A percentile compares a stretch with the other conserved stretches of the same genome.
phyloP scores from a whole-genome alignment of 2,113 vertebrate genomes.

The Glaucidium brasilianum region DNA sequence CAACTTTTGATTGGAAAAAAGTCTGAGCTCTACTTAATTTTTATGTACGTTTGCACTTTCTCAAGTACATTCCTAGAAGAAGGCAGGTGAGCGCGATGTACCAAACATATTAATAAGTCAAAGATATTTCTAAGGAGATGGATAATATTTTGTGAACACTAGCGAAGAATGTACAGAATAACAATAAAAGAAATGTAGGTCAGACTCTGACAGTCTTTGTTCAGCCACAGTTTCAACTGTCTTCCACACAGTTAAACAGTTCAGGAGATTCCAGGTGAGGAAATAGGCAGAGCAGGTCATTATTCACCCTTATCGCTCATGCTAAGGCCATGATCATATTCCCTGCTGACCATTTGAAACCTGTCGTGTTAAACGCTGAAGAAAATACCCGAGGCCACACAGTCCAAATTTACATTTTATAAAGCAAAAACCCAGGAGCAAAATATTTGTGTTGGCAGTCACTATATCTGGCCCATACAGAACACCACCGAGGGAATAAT shows the following conservation, averaged over 20 bases:
- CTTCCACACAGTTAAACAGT: neutral
- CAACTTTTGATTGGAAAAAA: neutral
- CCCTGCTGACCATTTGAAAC: neutral
- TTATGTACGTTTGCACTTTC: neutral
- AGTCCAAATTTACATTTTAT: neutral
- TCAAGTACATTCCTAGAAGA: neutral
- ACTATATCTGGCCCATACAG: neutral
- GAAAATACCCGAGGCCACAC: neutral
- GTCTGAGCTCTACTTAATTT: neutral
- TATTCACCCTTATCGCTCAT: neutral
- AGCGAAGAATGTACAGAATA: neutral
- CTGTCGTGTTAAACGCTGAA: neutral
- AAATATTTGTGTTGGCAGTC: neutral
- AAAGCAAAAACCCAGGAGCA: neutral
- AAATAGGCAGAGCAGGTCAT: neutral
- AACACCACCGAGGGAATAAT: neutral
- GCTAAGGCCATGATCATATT: neutral
- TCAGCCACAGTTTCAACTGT: neutral
- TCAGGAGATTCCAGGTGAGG: neutral
- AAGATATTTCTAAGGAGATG: neutral
- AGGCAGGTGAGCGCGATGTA: neutral
- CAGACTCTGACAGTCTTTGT: neutral
- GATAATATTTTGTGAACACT: neutral
- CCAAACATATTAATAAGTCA: neutral
- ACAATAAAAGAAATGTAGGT: neutral